Evolutionary conservation across 2,888 invertebrate genomes (phyloP), one percentile per base, ranked within the genome.

Genomic region (Carpatolechia fugitivella): DNA sequence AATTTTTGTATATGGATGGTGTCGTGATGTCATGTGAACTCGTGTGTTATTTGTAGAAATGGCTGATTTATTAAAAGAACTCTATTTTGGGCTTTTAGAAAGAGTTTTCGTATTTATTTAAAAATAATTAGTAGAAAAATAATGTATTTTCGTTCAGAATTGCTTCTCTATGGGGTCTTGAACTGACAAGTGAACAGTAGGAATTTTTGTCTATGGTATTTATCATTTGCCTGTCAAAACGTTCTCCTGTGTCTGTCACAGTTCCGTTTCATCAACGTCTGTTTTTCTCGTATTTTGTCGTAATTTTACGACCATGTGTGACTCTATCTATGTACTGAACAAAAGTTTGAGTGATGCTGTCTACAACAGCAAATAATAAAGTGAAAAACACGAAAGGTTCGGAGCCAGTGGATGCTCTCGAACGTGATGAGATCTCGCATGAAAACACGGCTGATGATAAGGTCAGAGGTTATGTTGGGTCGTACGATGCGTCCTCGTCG

Each of bases 341-440:
- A 72, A 76, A 75, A 76, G 74, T 78, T 78, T 68, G 77, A 84
- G 92, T 93, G 85, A 93, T 93, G 93, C 84, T 93, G 92, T 92
- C 93, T 81, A 92, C 92, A 82, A 92, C 91, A 82, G 84, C 91
- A 81, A 87, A 90, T 80, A 92, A 88, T 85, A 93, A 92, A 90
- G 87, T 92, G 64, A 93, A 92, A 90, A 92, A 91, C 86, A 85
- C 91, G 49, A 93, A 91, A 80, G 86, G 88, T 68, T 78, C 89
- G 72, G 89, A 91, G 63, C 85, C 84, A 70, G 78, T 85, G 61
- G 91, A 92, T 62, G 85, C 84, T 71, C 83, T 83, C 63, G 85
- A 87, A 60, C 78, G 80, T 61, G 85, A 86, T 70, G 88, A 87
- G 74, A 78, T 78, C 73, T 80, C 74, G 65, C 84, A 85, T 68